These are phyloP conservation scores for Zoanthus solanderi DNA, from an alignment of 92 coral and sea anemone genomes.

Conservation along the genomic window DNA sequence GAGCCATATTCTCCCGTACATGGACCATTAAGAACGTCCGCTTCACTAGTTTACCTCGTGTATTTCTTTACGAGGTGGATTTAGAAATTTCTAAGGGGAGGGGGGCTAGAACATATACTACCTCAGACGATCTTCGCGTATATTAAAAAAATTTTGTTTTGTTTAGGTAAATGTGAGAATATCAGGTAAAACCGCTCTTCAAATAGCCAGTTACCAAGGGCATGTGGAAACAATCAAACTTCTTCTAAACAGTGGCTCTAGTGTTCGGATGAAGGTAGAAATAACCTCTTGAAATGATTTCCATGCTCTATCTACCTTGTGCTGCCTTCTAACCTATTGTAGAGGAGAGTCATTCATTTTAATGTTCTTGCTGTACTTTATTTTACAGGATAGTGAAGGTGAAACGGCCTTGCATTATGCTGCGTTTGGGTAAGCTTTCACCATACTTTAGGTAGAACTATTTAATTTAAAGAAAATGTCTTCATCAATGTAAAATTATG, in stretches of 20 bases:
- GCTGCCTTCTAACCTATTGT: background rate
- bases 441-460: background rate
- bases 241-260: conserved; percentile 67
- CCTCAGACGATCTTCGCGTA: background rate
- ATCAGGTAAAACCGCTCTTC: conserved; percentile 80
- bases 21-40: too few species aligned
- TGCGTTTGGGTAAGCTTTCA: conserved; percentile 70
- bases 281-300: background rate
- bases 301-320: too few species aligned
- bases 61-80: too few species aligned
- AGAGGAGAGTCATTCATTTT: background rate
- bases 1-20: too few species aligned
- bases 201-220: conserved; percentile 76
- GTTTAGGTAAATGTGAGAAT: conserved; percentile 65
- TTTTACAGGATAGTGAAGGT: conserved; percentile 77
- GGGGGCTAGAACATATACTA: background rate
- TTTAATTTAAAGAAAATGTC: too few species aligned
- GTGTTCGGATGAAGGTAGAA: conserved; percentile 62
- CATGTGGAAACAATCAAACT: conserved; percentile 65
- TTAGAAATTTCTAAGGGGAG: background rate
- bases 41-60: too few species aligned
- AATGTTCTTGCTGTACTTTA: background rate
- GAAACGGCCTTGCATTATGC: conserved; percentile 88
- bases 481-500: too few species aligned
- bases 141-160: too few species aligned